phyloP scores from a whole-genome alignment of 2,888 invertebrate species.

The Entomobrya multifasciata region DNA sequence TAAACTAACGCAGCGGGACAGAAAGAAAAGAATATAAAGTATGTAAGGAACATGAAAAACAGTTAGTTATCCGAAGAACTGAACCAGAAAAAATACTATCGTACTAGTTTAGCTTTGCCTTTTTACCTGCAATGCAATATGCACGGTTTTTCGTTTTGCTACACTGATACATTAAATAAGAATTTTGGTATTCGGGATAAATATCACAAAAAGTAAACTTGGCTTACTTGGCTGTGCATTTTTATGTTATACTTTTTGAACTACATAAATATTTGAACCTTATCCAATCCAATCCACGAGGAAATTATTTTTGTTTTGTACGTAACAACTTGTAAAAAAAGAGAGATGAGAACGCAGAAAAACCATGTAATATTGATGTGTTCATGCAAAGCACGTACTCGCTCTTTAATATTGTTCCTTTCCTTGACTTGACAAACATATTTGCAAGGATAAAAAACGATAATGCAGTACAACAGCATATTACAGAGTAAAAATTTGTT shows the following conservation, averaged over 20 bases:
- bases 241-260: not conserved
- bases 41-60: conserved; percentile 22
- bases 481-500: conserved; percentile 1
- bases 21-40: not conserved
- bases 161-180: conserved; percentile 32
- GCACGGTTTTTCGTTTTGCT: not conserved
- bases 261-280: not conserved
- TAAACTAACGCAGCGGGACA: conserved; percentile 27
- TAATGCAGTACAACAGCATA: not conserved
- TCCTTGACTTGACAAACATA: conserved; percentile 33
- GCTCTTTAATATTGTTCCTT: conserved; percentile 17
- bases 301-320: conserved; percentile 7
- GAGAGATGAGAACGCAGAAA: not conserved
- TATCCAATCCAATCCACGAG: conserved; percentile 23
- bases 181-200: no score
- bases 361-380: conserved; percentile 18
- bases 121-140: no score
- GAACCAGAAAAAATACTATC: conserved; percentile 20
- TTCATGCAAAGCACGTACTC: conserved; percentile 34
- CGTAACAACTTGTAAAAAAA: not conserved
- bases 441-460: conserved; percentile 40
- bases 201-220: conserved; percentile 7
- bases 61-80: conserved; percentile 41
- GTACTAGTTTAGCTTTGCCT: conserved; percentile 5
- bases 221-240: not conserved